Base-by-base conservation (phyloP, 2,797 vertebrate species). In the Lepilemur septentrionalis region DNA sequence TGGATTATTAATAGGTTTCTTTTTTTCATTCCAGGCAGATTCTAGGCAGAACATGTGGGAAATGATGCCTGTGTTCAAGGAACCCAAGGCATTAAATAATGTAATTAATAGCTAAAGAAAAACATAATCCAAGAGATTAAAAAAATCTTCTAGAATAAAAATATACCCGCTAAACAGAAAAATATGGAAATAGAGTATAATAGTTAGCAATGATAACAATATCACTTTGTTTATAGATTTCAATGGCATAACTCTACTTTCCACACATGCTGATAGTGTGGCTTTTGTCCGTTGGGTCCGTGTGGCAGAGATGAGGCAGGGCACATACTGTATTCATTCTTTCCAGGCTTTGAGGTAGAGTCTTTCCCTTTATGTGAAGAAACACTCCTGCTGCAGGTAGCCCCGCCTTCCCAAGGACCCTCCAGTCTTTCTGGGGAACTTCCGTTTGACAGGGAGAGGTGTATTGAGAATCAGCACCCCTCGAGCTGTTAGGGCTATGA, bases 91-190 rank as follows among this genome's bases (percentile, higher is more conserved):
- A 63, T 63, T 63, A 59, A 63, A 63, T 59, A 69, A 63, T 75
- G 86, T 84, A 61, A 82, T 55, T 70, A 85, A 38, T 28, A 89
- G 73, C 75, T 80, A 61, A 88, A 94, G 57, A 43, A 96, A 94
- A 91, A 72, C 4, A 78, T 92, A 92, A 86, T 92, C 30, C 38
- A 84, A 55, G 63, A 91, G 38, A 41, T 65, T 84, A 23, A 30
- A 72, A 76, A 61, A 89, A 78, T 38, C 75, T 65, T 11, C 72
- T 50, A 63, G 78, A 52, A 52, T 75, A 57, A 59, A 48, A 70
- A n/a, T 41, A 8, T 23, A 32, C 43, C 38, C 55, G 22, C 52
- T 63, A 55, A 80, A 30, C 38, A 59, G n/a, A 5, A 65, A 78
- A 55, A 46, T 69, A 59, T 5, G 50, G 55, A 73, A 80, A 80